Conservation (phyloP, 2,888 invertebrate genomes). For the Latheticus oryzae region DNA sequence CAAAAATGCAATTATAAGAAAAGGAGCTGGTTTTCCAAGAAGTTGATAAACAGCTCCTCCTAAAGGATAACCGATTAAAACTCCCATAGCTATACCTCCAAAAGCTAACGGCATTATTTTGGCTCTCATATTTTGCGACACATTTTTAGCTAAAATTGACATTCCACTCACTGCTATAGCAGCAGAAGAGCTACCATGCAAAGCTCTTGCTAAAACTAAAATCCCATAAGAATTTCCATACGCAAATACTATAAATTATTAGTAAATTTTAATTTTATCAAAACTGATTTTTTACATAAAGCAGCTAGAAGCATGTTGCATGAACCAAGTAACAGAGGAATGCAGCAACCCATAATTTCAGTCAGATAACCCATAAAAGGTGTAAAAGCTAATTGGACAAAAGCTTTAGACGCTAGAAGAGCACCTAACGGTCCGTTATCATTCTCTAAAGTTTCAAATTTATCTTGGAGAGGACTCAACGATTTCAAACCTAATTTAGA, state of each 20-base stretch:
- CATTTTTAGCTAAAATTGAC: conserved; percentile 78
- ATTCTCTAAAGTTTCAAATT: conserved; percentile 65
- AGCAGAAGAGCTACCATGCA: conserved; percentile 85
- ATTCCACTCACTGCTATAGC: conserved; percentile 84
- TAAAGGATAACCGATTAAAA: conserved; percentile 84
- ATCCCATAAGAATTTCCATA: conserved; percentile 77
- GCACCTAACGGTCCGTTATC: conserved; percentile 78
- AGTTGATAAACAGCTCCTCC: conserved; percentile 83
- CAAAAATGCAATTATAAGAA: conserved; percentile 74
- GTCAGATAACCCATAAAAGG: conserved; percentile 80
- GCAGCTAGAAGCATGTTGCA: conserved; percentile 76
- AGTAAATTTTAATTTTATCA: neutral
- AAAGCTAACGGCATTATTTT: conserved; percentile 84
- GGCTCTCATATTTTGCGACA: conserved; percentile 70
- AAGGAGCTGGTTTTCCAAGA: conserved; percentile 80
- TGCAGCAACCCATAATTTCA: conserved; percentile 73
- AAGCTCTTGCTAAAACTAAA: conserved; percentile 78
- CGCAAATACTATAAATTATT: conserved; percentile 74
- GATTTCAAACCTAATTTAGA: conserved; percentile 54
- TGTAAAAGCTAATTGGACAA: conserved; percentile 82
- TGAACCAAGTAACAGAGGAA: conserved; percentile 77
- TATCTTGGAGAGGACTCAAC: conserved; percentile 63
- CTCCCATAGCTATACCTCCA: conserved; percentile 84
- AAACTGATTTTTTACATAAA: conserved; percentile 77
- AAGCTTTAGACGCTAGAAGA: conserved; percentile 80